Evolutionary conservation across 2,888 invertebrate species (phyloP).

Genomic region (Ctena decussata): DNA sequence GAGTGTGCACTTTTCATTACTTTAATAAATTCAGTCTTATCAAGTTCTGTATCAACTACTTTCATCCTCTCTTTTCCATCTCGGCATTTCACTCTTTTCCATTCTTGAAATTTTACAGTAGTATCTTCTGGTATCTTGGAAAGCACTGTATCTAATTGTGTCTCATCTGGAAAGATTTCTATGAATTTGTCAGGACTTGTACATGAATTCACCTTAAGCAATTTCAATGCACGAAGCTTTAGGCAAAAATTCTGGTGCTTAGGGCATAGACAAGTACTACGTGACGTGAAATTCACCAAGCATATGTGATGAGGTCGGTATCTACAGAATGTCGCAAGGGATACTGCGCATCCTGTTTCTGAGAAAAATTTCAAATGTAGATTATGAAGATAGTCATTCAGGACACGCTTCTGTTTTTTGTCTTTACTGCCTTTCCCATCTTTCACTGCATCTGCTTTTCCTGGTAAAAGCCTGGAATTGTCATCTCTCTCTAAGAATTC

Average conservation of each 20-base stretch:
- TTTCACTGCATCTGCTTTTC: background rate
- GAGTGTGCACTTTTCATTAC: background rate
- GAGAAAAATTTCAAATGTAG: background rate
- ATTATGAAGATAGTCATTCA: background rate
- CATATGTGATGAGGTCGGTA: background rate
- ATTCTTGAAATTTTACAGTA: background rate
- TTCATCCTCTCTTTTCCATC: background rate
- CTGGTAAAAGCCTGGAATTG: background rate
- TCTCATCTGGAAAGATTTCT: background rate
- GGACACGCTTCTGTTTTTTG: background rate
- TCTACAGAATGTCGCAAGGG: background rate
- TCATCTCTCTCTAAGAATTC: background rate
- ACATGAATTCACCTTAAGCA: background rate
- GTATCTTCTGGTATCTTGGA: background rate
- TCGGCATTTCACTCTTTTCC: background rate
- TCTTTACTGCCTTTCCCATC: background rate
- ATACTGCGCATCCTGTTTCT: background rate
- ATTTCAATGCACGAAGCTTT: background rate
- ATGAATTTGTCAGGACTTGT: conserved; percentile 12
- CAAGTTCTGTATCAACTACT: background rate
- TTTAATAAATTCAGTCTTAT: background rate
- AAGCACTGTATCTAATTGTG: background rate
- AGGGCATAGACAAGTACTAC: background rate
- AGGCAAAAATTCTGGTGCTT: background rate
- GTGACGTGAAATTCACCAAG: background rate